phyloP scores from a whole-genome alignment of 2,113 vertebrate species.

The Rhodinocichla rosea region DNA sequence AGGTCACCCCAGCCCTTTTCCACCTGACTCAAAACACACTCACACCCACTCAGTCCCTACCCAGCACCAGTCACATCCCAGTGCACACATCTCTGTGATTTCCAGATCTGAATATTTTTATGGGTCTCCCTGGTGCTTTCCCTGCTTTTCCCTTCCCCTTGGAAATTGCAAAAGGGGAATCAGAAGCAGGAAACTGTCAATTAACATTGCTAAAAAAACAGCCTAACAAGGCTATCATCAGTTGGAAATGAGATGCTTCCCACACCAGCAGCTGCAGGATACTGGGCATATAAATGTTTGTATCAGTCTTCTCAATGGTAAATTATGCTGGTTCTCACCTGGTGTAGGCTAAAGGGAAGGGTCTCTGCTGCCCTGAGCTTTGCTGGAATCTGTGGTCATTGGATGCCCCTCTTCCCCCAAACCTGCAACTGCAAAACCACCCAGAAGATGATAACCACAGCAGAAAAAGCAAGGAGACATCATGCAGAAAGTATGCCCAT shows the following conservation, averaged over 20 bases:
- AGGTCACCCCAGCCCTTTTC: background rate
- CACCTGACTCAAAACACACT: background rate
- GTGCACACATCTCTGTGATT: accelerated
- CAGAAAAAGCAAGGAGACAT: background rate
- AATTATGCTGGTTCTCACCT: background rate
- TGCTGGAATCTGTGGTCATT: background rate
- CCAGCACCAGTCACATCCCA: background rate
- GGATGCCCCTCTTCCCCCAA: background rate
- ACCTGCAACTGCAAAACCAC: background rate
- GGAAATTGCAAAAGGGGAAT: background rate
- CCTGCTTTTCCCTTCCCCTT: background rate
- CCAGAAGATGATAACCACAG: background rate
- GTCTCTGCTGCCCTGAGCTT: background rate
- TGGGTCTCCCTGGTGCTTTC: background rate
- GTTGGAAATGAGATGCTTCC: background rate
- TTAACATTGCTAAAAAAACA: background rate
- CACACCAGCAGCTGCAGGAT: background rate
- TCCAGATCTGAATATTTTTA: background rate
- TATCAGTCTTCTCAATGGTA: background rate
- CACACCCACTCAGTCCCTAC: background rate
- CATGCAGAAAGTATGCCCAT: background rate
- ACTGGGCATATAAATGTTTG: background rate
- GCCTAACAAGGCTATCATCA: background rate
- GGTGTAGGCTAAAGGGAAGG: background rate
- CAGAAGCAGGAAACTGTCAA: background rate